A percentile compares a stretch with the other conserved stretches of the same genome.
phyloP scores from a whole-genome alignment of 2,797 vertebrate species.

The Lycodopsis pacificus region DNA sequence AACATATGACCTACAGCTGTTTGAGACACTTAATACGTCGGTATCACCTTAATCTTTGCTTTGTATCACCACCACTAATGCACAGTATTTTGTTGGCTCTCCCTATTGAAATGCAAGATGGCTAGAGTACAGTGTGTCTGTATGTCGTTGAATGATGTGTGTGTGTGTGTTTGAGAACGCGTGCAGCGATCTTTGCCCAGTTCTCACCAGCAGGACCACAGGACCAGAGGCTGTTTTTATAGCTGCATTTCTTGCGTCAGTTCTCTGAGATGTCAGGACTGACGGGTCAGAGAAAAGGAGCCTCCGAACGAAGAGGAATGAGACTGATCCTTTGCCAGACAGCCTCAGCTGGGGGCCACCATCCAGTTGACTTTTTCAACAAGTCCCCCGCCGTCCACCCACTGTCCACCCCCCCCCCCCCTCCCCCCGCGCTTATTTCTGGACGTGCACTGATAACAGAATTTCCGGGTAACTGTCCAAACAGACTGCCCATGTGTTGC shows the following conservation, averaged over 20 bases:
- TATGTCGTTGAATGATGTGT: conserved; percentile 26
- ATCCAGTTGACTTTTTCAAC: conserved; percentile 65
- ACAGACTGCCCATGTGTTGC: conserved; percentile 48
- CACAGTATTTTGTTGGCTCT: conserved; percentile 52
- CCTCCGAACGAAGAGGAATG: conserved; percentile 69
- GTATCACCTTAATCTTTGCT: conserved; percentile 62
- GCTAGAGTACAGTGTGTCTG: conserved; percentile 39
- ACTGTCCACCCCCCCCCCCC: conserved; percentile 47
- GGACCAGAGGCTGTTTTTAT: conserved; percentile 75
- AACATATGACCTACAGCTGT: conserved; percentile 55
- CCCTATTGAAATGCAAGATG: conserved; percentile 55
- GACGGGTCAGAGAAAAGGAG: conserved; percentile 72
- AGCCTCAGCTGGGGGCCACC: conserved; percentile 71
- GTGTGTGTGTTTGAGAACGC: conserved; percentile 20
- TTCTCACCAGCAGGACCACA: conserved; percentile 83
- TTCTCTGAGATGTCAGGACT: conserved; percentile 68
- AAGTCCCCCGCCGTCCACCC: conserved; percentile 44
- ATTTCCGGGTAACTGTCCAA: conserved; percentile 68
- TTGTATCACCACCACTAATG: conserved; percentile 28
- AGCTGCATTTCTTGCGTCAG: conserved; percentile 69
- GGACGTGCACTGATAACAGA: conserved; percentile 71
- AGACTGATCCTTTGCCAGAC: conserved; percentile 82
- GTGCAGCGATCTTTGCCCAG: conserved; percentile 45
- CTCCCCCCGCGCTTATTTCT: conserved; percentile 58
- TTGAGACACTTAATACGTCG: conserved; percentile 64